Evolutionary conservation across 1,140 invertebrate genomes (phyloP).

Genomic region (Polyergus mexicanus): DNA sequence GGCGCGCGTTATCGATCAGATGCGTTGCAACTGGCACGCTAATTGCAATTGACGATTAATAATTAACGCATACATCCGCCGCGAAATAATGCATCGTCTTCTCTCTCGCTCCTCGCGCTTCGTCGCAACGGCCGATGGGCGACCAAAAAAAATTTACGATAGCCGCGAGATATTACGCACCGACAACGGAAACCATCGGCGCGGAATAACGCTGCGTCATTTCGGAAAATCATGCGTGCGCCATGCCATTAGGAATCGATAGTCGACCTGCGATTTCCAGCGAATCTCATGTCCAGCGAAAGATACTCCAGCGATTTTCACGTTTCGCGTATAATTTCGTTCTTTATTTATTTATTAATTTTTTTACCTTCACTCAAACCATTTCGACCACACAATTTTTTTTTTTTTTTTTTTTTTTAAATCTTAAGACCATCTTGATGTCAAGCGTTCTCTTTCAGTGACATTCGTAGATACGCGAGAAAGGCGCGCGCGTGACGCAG

Average conservation of each 20-base stretch:
- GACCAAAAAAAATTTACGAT: conserved; percentile 20
- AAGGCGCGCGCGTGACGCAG: not conserved
- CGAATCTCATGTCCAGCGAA: too few species aligned
- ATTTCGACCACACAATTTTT: too few species aligned
- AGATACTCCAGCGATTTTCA: too few species aligned
- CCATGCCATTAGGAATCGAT: conserved; percentile 27
- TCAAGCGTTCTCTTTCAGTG: not conserved
- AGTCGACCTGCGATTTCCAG: not conserved
- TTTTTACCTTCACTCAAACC: too few species aligned
- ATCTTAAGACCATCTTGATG: too few species aligned
- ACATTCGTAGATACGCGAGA: not conserved
- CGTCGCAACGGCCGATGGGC: not conserved
- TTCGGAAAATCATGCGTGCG: conserved; percentile 10
- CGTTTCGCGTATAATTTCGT: too few species aligned
- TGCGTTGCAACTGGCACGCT: conserved; percentile 51
- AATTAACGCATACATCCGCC: conserved; percentile 51
- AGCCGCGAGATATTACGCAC: not conserved
- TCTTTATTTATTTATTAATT: too few species aligned
- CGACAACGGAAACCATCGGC: not conserved
- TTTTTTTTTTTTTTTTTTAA: too few species aligned
- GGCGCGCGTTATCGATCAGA: conserved; percentile 52
- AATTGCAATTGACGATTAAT: conserved; percentile 64
- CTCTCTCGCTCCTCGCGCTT: not conserved
- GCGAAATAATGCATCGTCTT: conserved; percentile 44
- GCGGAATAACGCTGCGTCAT: conserved; percentile 15